Evolutionary conservation across 2,888 invertebrate genomes (phyloP), one percentile per base, ranked within the genome.

Genomic region (Sinopyrophorus schimmeli): DNA sequence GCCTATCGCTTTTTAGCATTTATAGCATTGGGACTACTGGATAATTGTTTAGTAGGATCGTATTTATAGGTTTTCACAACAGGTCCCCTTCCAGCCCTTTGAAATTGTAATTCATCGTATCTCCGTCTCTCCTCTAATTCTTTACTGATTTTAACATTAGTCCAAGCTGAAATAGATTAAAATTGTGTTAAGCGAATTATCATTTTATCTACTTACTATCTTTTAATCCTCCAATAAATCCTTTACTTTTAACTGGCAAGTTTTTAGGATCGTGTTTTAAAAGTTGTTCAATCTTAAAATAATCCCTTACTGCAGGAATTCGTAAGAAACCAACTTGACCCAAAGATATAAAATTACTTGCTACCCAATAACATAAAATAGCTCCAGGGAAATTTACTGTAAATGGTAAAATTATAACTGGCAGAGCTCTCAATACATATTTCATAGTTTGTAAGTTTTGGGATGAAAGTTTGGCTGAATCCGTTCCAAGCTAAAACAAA

Each of bases 321-420:
- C 80, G 86, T 7, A 97, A 72, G 40, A 93, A 39, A 5, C 83
- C 81, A 4, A 89, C 90, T 83, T 95, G 94, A 0, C 78, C 54
- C 2, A 97, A 71, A 0, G 94, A 92, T 55, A 94, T 83, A 30
- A 89, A 80, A 71, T 97, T 97, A 60, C 86, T 88, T 15, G 90
- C 84, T 9, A 84, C 80, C 96, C 96, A 97, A 68, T 97, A 97
- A 18, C 87, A 84, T 27, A 93, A 77, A 65, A 97, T 86, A 0
- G 89, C 93, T 10, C 89, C 85, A 6, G 93, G 90, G 66, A 96
- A 96, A 68, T 89, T 87, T 27, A 92, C 80, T 5, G 87, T 91
- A 64, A 96, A 87, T 0, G 93, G 90, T 52, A 95, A 81, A 71
- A 91, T 83, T 1, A 87, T 58, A 3, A 94, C 0, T 0, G 96